Evolutionary conservation across 2,113 vertebrate species (phyloP), one percentile per base, ranked within the genome.

Genomic region (Rallus limicola): DNA sequence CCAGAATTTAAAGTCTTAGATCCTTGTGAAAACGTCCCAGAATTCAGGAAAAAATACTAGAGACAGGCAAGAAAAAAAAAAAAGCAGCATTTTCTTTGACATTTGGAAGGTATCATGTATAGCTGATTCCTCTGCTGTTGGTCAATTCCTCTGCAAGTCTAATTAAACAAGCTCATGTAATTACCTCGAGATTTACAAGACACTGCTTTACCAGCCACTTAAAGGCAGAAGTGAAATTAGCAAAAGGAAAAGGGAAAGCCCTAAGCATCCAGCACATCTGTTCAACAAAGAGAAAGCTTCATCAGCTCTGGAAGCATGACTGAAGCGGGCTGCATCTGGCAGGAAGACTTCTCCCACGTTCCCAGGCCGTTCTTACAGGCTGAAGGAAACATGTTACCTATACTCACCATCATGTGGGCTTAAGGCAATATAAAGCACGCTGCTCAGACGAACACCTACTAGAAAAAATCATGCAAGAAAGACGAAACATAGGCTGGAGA

Each of bases 181-280:
- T 81, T 84, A 72, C 44, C 15, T 29, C 1, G 79, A 84, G 83
- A 80, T 83, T 93, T 96, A 90, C 58, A 81, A 93, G 82, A 96
- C 33, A 55, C 13, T 75, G 69, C 59, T 86, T 46, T 86, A 82
- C 10, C 16, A 90, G 53, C 26, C 52, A 81, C 72, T 86, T 53
- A 68, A 24, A 86, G 42, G 65, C 26, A 93, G 1, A 84, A 76
- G 11, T 48, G 75, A 86, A 92, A 95, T 74, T 56, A 95, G 58
- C n/a, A 78, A 63, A 91, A 91, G 46, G 40, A 87, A 94, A 95
- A 89, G 12, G 16, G 31, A 92, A 90, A 23, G 82, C 85, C 72
- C 64, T 80, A 94, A 95, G 77, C 86, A 95, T 36, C 33, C 55
- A 76, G 48, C 55, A 46, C 56, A 62, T 86, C 80, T 90, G 82